Conservation (phyloP, 2,888 invertebrate genomes). For the Heteromyza rotundicornis region DNA sequence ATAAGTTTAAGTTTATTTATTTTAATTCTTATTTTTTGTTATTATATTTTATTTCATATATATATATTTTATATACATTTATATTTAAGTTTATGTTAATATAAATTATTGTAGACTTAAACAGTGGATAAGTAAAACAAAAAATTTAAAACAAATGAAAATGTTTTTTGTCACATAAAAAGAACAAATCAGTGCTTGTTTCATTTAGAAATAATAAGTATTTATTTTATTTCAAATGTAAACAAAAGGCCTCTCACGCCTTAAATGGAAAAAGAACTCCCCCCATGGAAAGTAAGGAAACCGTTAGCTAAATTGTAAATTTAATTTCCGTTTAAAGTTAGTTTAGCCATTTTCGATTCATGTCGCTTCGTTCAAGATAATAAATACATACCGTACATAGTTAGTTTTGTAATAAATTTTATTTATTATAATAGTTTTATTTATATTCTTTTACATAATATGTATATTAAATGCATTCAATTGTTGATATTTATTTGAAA, state of each 20-base stretch:
- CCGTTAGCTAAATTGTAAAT: too few relatives aligned
- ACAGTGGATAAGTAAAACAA: constrained; percentile 2
- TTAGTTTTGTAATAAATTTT: constrained; percentile 40
- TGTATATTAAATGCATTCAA: constrained; percentile 21
- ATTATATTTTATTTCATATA: constrained; percentile 6
- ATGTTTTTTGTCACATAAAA: too few relatives aligned
- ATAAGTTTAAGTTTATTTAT: too few relatives aligned
- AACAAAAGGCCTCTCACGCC: too few relatives aligned
- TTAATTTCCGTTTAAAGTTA: too few relatives aligned
- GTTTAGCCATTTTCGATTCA: too few relatives aligned
- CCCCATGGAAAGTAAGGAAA: too few relatives aligned
- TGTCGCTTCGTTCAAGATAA: too few relatives aligned
- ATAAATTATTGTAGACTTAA: background rate
- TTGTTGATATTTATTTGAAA: constrained; percentile 13
- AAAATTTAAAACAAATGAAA: constrained; percentile 4
- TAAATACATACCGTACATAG: background rate
- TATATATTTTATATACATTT: background rate
- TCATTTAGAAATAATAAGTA: too few relatives aligned
- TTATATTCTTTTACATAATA: constrained; percentile 16
- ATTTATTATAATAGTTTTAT: constrained; percentile 46
- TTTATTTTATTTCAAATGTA: too few relatives aligned
- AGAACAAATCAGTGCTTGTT: too few relatives aligned
- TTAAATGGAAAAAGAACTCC: too few relatives aligned
- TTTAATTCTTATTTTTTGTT: constrained; percentile 4
- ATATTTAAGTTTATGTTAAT: background rate